Evolutionary conservation across 2,797 vertebrate genomes (phyloP).

Genomic region (Arctocebus calabarensis): DNA sequence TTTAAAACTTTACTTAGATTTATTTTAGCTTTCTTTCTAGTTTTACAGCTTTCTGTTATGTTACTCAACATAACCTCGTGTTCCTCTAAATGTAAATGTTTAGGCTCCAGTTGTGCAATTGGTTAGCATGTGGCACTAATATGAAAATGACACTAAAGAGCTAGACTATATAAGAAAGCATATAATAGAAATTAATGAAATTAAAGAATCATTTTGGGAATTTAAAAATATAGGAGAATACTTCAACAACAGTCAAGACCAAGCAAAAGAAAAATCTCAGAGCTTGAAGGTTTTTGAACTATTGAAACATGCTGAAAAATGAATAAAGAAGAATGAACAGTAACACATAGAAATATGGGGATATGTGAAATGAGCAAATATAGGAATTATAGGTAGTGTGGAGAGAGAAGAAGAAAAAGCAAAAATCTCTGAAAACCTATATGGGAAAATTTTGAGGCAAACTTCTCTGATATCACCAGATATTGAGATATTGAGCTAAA

Average conservation of each 20-base stretch:
- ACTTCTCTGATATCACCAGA: too few relatives aligned
- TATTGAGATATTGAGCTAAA: too few relatives aligned
- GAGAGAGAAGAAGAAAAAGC: too few relatives aligned
- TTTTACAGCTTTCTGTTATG: conserved; percentile 61
- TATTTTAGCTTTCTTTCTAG: conserved; percentile 37
- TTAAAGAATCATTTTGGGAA: background rate
- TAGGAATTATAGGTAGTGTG: too few relatives aligned
- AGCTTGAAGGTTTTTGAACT: background rate
- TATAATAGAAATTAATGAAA: background rate
- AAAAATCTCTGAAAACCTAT: too few relatives aligned
- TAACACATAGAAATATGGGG: background rate
- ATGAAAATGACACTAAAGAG: too few relatives aligned
- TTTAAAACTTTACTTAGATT: conserved; percentile 58
- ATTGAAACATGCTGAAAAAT: background rate
- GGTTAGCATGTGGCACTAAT: too few relatives aligned
- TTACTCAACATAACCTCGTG: background rate
- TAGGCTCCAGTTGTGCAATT: background rate
- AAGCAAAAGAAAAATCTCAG: background rate
- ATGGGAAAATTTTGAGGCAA: too few relatives aligned
- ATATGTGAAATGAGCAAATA: background rate
- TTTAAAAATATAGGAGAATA: background rate
- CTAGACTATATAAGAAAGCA: background rate
- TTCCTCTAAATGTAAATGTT: background rate
- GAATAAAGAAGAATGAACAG: background rate
- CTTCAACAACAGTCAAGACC: background rate